Percentiles rank a stretch among this genome's conserved stretches.
These are phyloP conservation scores for Rhodeus uyekii DNA, from an alignment of 2,797 vertebrate species.

Conservation along the genomic window DNA sequence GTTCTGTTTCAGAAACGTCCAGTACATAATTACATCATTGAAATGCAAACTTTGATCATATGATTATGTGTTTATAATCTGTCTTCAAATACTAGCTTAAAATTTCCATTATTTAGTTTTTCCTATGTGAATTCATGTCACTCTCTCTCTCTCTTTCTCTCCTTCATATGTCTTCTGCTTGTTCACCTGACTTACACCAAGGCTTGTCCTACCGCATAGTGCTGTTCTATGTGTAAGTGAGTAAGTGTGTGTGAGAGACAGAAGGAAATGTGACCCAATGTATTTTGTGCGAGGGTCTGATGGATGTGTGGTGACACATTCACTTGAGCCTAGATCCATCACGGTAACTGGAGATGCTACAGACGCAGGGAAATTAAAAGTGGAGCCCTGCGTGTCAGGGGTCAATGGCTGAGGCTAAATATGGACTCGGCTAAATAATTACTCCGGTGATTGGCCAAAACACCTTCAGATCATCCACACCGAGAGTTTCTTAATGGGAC, in stretches of 20 bases:
- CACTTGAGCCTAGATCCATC: constrained; percentile 68
- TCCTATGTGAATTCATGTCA: constrained; percentile 24
- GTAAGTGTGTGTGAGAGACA: constrained; percentile 12
- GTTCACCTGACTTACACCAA: constrained; percentile 45
- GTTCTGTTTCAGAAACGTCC: not conserved
- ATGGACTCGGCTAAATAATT: constrained; percentile 61
- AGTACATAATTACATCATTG: not conserved
- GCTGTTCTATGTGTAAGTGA: constrained; percentile 38
- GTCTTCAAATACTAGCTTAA: not conserved
- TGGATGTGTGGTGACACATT: constrained; percentile 66
- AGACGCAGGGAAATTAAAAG: constrained; percentile 63
- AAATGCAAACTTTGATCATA: not conserved
- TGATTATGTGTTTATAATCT: not conserved
- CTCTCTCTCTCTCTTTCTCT: not conserved
- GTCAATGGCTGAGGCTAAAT: constrained; percentile 59
- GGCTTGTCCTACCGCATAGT: constrained; percentile 2
- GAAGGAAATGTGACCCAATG: constrained; percentile 42
- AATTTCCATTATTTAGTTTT: not conserved
- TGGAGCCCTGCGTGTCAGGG: constrained; percentile 47
- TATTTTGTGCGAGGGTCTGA: constrained; percentile 57
- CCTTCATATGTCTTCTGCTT: constrained; percentile 30
- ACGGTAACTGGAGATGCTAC: constrained; percentile 54
- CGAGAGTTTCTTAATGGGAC: constrained; percentile 46
- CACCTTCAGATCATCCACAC: constrained; percentile 38
- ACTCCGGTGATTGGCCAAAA: constrained; percentile 49